Evolutionary conservation across 2,113 vertebrate species (phyloP).

Genomic region (Platanista minor): DNA sequence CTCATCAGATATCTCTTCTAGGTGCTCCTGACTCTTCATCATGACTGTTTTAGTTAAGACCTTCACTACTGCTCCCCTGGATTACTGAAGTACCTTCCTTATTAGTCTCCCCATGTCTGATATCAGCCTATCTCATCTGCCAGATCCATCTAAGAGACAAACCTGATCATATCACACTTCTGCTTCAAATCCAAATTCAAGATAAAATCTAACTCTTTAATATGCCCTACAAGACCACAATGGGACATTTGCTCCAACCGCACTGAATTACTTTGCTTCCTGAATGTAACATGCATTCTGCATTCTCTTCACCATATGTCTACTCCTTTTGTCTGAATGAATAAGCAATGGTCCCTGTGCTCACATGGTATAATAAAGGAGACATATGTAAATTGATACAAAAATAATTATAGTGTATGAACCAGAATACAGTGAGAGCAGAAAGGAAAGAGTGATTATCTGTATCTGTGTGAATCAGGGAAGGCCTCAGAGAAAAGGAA

Average conservation of each 20-base stretch:
- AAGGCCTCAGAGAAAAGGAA: background rate
- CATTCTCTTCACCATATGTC: background rate
- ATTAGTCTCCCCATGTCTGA: background rate
- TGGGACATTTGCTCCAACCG: background rate
- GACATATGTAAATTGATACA: background rate
- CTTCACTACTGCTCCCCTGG: background rate
- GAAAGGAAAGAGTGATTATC: background rate
- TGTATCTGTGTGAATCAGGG: background rate
- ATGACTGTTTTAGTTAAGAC: background rate
- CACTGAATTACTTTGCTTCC: background rate
- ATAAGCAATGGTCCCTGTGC: background rate
- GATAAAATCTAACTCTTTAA: background rate
- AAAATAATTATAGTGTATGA: background rate
- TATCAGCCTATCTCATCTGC: background rate
- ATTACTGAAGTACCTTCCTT: background rate
- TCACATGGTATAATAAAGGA: slow-evolving; percentile 26
- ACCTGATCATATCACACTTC: background rate
- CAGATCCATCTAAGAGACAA: background rate
- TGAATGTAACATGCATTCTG: background rate
- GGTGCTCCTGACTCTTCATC: background rate
- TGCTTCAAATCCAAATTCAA: background rate
- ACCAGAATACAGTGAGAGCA: background rate
- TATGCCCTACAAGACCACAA: background rate
- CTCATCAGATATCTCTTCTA: background rate
- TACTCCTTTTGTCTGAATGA: slow-evolving; percentile 14